Evolutionary conservation across 2,113 vertebrate genomes (phyloP), one percentile per base, ranked within the genome.

Genomic region (Salvator merianae): DNA sequence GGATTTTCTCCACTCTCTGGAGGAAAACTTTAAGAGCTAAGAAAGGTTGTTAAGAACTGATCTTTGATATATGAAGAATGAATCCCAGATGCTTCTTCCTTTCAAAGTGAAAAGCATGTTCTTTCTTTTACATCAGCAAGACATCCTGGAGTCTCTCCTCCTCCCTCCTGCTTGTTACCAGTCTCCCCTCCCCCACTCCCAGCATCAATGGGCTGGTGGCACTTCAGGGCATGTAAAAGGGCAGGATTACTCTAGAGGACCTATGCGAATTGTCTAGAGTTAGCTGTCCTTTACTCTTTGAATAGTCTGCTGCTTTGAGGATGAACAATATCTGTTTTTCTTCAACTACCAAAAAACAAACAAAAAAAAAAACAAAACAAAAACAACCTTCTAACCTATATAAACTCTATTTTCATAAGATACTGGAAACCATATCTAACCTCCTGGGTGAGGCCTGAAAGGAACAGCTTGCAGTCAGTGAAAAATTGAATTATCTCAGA

Each of bases 1-100:
- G 99, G 71, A 97, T 99, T 88, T 99, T 99, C 94, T 99, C 99
- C 34, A 94, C 97, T 0, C 97, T 99, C 28, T 99, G 99, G 99
- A 98, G 99, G 88, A 99, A 99, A 96, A 98, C 98, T 4, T 90
- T 99, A 83, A 97, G 94, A 92, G 97, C 97, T 71, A 99, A 99
- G 91, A 99, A 98, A 97, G 98, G 98, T 99, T 93, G 53, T 63
- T 43, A 72, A 12, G 66, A 50, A 36, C 30, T 63, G 40, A 63
- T 9, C 26, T 47, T 43, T 40, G 36, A 38, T 47, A 68, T 20
- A 32, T 32, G 16, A 32, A 32, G 14, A 47, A 50, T 26, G 7
- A 24, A 38, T 38, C 38, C 43, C 32, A 30, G 18, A 20, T 30
- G 32, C 34, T 72, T 26, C 50, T 59, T 28, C 16, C 24, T 20